phyloP scores from a whole-genome alignment of 2,797 vertebrate species.

The Sarcoramphus papa region DNA sequence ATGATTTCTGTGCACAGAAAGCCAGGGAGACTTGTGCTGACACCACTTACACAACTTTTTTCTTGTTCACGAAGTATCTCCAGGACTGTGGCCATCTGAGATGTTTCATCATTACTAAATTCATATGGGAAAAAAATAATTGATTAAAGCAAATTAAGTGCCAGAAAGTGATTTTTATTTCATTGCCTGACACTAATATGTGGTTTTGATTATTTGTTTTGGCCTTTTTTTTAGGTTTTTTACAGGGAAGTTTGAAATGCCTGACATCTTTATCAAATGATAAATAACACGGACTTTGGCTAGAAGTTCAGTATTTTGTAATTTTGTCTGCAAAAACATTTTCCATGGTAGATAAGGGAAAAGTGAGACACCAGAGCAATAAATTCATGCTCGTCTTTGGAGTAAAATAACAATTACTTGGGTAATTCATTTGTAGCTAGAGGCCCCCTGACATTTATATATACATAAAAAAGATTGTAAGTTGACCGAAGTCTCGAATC shows the following conservation, averaged over 20 bases:
- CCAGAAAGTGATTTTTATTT: neutral
- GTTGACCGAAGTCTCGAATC: neutral
- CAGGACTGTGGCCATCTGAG: neutral
- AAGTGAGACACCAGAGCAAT: neutral
- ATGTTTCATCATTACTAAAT: neutral
- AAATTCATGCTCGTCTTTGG: neutral
- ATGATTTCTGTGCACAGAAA: neutral
- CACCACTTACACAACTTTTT: neutral
- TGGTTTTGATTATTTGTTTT: neutral
- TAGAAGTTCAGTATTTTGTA: neutral
- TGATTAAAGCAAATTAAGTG: neutral
- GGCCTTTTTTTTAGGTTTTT: neutral
- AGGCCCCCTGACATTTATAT: no score
- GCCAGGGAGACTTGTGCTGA: neutral
- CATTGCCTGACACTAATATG: neutral
- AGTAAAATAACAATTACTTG: neutral
- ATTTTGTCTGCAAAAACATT: slow-evolving; percentile 16
- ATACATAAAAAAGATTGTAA: neutral
- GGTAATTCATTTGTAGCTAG: neutral
- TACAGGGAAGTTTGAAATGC: neutral
- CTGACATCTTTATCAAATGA: neutral
- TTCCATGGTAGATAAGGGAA: neutral
- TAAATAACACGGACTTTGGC: neutral
- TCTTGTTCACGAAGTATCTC: neutral
- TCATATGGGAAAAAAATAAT: neutral